These are phyloP conservation scores for Tupiocoris notatus DNA, from an alignment of 2,888 invertebrate species.

Conservation along the genomic window DNA sequence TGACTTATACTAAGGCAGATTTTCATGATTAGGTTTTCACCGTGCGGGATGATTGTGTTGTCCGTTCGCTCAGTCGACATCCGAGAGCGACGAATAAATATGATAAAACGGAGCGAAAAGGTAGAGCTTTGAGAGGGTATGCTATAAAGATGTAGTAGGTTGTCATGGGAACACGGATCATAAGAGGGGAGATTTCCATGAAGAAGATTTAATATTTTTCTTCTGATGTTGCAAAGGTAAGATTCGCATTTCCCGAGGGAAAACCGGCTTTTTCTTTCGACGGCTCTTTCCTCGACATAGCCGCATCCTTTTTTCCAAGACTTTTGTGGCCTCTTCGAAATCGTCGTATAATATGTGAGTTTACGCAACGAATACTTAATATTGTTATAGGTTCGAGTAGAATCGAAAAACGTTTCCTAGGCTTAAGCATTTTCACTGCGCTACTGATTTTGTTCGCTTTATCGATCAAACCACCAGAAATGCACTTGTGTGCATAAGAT, in stretches of 20 bases:
- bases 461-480: too few species aligned
- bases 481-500: too few species aligned
- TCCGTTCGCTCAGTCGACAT: neutral
- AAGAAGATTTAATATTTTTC: neutral
- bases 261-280: neutral
- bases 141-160: neutral
- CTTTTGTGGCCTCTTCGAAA: too few species aligned
- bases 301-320: too few species aligned
- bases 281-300: neutral
- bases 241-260: neutral
- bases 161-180: neutral
- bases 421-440: too few species aligned
- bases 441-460: too few species aligned
- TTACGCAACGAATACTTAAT: too few species aligned
- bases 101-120: neutral
- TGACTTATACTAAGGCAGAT: neutral
- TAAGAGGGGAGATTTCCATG: neutral
- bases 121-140: neutral
- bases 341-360: too few species aligned
- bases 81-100: neutral
- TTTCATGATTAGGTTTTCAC: neutral
- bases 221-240: neutral
- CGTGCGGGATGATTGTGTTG: neutral
- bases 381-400: too few species aligned
- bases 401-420: too few species aligned